Evolutionary conservation across 2,797 vertebrate species (phyloP).

Genomic region (Xyrichtys novacula): DNA sequence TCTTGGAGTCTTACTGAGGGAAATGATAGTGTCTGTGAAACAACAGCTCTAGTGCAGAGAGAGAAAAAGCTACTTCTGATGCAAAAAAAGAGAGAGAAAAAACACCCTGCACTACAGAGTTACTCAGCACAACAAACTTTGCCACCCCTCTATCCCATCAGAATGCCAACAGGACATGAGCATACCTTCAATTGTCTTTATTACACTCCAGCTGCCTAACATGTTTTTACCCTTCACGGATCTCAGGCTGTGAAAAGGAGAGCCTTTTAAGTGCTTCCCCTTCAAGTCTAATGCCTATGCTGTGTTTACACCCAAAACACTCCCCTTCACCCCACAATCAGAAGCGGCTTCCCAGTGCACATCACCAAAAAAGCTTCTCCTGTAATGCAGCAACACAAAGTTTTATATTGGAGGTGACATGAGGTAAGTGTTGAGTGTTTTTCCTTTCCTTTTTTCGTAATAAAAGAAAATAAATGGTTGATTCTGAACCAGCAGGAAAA

Average conservation of each 20-base stretch:
- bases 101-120: slow-evolving; percentile 3
- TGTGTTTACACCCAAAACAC: slow-evolving; percentile 62
- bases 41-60: background rate
- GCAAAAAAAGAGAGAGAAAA: slow-evolving; percentile 5
- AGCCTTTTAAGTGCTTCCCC: slow-evolving; percentile 71
- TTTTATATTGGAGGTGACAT: slow-evolving; percentile 19
- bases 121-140: slow-evolving; percentile 23
- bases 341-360: slow-evolving; percentile 33
- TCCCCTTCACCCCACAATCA: slow-evolving; percentile 61
- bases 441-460: slow-evolving; percentile 11
- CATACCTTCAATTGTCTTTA: slow-evolving; percentile 67
- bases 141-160: slow-evolving; percentile 18
- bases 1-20: slow-evolving; percentile 8
- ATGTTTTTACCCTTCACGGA: slow-evolving; percentile 74
- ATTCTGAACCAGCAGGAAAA: background rate
- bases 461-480: slow-evolving; percentile 39
- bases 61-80: background rate
- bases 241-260: slow-evolving; percentile 52
- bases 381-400: slow-evolving; percentile 13
- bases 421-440: slow-evolving; percentile 11
- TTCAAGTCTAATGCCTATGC: slow-evolving; percentile 55
- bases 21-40: slow-evolving; percentile 6
- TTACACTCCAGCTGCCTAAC: slow-evolving; percentile 62
- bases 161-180: slow-evolving; percentile 60
- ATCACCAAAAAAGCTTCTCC: slow-evolving; percentile 37